A percentile compares a stretch with the other conserved stretches of the same genome.
Conservation (phyloP, 2,797 vertebrate species). For the Enteromius mattozi region DNA sequence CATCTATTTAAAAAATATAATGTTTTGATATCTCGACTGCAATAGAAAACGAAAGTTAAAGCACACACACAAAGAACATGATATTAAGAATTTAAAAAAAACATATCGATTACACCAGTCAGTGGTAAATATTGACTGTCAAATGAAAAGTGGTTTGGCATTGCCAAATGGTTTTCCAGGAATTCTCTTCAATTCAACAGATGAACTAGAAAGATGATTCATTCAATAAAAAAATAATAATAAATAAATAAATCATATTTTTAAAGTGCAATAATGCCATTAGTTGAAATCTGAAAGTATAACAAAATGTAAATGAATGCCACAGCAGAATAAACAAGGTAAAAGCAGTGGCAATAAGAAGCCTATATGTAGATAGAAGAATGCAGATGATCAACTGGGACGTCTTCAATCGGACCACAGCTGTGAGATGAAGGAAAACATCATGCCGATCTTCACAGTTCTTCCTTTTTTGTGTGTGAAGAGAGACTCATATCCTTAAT, state of each 20-base stretch:
- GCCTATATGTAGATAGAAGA: not conserved
- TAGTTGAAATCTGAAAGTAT: not conserved
- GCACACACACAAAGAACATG: conserved; percentile 23
- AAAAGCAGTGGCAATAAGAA: not conserved
- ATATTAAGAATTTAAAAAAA: not conserved
- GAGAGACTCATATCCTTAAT: not conserved
- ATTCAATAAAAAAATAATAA: not conserved
- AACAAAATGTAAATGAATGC: not conserved
- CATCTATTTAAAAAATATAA: not conserved
- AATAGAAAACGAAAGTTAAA: conserved; percentile 48
- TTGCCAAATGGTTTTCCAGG: not conserved
- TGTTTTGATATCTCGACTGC: conserved; percentile 47
- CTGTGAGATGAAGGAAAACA: conserved; percentile 1
- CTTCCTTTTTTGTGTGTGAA: not conserved
- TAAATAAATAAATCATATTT: not conserved
- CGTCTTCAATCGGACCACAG: conserved; percentile 1
- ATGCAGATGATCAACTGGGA: not conserved
- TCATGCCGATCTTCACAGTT: not conserved
- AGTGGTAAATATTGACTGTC: not conserved
- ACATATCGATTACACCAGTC: not conserved
- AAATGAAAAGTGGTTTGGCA: not conserved
- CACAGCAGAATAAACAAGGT: not conserved
- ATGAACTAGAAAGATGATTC: not conserved
- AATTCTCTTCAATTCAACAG: not conserved
- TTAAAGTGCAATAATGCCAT: not conserved